Conservation (phyloP, 2,113 vertebrate species). For the Syrmaticus mikado region DNA sequence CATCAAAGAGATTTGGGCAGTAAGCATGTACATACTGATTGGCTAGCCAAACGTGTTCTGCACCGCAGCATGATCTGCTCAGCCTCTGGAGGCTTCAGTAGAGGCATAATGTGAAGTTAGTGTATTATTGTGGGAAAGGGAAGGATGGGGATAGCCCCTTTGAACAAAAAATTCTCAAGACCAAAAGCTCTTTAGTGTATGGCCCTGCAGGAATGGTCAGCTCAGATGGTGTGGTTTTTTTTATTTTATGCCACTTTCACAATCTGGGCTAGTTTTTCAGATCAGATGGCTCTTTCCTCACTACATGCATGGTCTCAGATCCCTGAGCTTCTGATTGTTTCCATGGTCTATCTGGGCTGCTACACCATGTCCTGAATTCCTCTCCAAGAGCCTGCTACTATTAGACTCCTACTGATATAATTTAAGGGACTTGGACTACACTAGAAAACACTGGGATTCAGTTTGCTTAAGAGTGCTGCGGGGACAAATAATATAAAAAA, state of each 20-base stretch:
- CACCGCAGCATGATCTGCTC: not conserved
- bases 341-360: not conserved
- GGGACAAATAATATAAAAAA: not conserved
- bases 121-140: rapidly evolving
- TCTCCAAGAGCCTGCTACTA: not conserved
- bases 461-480: not conserved
- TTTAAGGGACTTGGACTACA: not conserved
- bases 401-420: not conserved
- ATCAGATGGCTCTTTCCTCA: not conserved
- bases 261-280: not conserved
- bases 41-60: not conserved
- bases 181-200: not conserved
- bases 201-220: not conserved
- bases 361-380: not conserved
- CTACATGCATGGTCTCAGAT: too few species aligned
- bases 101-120: rapidly evolving
- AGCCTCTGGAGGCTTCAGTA: not conserved
- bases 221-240: not conserved
- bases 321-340: not conserved
- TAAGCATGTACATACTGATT: rapidly evolving
- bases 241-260: not conserved
- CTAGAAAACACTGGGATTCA: not conserved
- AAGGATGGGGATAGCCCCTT: not conserved
- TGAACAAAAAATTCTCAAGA: not conserved
- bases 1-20: rapidly evolving